Base-by-base conservation (phyloP, 2,888 invertebrate species). In the Lathronympha strigana region DNA sequence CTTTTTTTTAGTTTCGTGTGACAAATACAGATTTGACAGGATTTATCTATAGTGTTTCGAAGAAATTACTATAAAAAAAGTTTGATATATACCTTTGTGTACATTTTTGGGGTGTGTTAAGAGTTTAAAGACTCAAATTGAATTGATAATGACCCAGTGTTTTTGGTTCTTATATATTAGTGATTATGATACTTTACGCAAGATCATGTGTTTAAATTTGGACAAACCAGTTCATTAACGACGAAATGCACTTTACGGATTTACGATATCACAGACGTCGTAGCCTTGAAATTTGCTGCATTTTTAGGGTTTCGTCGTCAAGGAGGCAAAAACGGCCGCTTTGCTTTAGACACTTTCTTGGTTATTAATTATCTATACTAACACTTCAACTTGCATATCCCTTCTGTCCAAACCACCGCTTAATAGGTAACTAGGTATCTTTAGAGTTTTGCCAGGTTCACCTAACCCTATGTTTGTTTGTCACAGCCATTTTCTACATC, bases 161-260 rank as follows among this genome's bases (percentile, higher is more conserved):
- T 55, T 43, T 15, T 21, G 25, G 21, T 55, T 55, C 55, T 43
- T 55, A 55, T 43, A 55, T 47, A 58, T 58, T 47, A 45, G 13
- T 28, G 45, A 28, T 45, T 31, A 57, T 47, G n/a, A 31, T 9
- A 47, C 17, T 45, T 45, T 54, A 38, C 43, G 55, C 11, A 55
- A 55, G 40, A 40, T 11, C 13, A 19, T 40, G 19, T 40, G 17
- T 19, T 53, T 15, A 55, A 19, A 40, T 55, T 40, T 55, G 54
- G 54, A 40, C 25, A 55, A 55, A 55, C 55, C 43, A 28, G 28
- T 55, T 55, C 28, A 55, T 43, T 43, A 55, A 4, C 40, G 6
- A 54, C 23, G 15, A 28, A 55, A 13, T 43, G 55, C 17, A 40
- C 13, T 28, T 55, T 43, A 28, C 11, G 19, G 43, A 43, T 55